These are phyloP conservation scores for Anolis sagrei DNA, from an alignment of 2,113 vertebrate species.

Conservation along the genomic window DNA sequence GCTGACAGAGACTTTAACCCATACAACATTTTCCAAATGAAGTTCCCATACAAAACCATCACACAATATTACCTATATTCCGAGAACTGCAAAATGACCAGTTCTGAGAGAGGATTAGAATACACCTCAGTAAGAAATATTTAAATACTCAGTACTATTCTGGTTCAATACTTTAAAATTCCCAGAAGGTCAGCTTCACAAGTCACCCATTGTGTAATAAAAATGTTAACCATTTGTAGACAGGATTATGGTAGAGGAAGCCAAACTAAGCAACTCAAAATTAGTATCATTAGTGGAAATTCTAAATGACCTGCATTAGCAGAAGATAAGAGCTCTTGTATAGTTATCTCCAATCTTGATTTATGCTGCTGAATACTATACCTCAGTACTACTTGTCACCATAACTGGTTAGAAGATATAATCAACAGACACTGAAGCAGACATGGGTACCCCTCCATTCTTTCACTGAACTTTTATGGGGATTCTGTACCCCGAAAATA, in stretches of 20 bases:
- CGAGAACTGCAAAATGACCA: not conserved
- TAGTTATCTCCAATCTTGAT: fast-evolving
- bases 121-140: not conserved
- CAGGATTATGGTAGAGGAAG: not conserved
- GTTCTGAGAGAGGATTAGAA: not conserved
- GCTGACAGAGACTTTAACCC: not conserved
- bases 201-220: not conserved
- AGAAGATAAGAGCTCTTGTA: not conserved
- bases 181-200: not conserved
- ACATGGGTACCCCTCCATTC: not conserved
- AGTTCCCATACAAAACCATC: not conserved
- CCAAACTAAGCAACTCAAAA: not conserved
- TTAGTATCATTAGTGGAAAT: not conserved
- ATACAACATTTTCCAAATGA: not conserved
- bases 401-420: not conserved
- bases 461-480: not conserved
- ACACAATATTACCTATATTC: not conserved
- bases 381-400: not conserved
- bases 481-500: not conserved
- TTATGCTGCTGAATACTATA: fast-evolving
- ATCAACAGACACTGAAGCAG: not conserved
- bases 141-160: not conserved
- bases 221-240: not conserved
- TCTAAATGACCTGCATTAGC: not conserved
- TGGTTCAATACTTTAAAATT: fast-evolving